A percentile compares a stretch with the other conserved stretches of the same genome.
Evolutionary conservation across 2,797 vertebrate genomes (phyloP).

Genomic region (Argya squamiceps): DNA sequence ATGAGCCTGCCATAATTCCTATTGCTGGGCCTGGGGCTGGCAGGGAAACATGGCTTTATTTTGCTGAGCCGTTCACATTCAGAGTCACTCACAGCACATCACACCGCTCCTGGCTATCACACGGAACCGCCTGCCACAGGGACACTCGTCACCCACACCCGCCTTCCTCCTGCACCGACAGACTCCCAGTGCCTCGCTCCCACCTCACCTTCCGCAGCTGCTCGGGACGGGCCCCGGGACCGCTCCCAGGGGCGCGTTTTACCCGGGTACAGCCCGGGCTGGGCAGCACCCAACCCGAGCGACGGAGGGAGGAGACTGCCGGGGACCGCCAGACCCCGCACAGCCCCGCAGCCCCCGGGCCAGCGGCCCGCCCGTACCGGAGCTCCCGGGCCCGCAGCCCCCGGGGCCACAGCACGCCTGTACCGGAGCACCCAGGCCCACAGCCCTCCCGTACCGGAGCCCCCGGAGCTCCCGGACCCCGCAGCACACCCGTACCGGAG

Average conservation of each 20-base stretch:
- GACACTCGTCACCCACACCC: accelerated
- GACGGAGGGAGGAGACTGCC: not conserved
- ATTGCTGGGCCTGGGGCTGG: not conserved
- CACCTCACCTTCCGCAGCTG: not conserved
- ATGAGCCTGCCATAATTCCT: accelerated
- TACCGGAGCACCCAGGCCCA: too few species aligned
- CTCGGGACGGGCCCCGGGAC: not conserved
- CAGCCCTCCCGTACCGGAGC: not conserved
- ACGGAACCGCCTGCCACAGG: not conserved
- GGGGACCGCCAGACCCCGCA: not conserved
- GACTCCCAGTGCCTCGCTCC: accelerated
- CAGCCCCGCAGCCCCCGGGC: not conserved
- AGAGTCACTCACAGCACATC: not conserved
- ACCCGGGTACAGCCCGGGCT: accelerated
- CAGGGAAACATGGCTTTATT: not conserved
- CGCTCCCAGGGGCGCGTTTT: not conserved
- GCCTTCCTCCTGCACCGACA: not conserved
- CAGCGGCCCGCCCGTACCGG: not conserved
- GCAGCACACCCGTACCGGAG: not conserved
- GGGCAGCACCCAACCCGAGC: not conserved
- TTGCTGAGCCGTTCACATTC: not conserved
- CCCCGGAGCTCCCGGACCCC: not conserved
- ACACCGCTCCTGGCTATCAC: accelerated
- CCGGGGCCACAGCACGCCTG: not conserved
- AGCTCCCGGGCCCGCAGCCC: not conserved